A percentile compares a stretch with the other conserved stretches of the same genome.
Conservation (phyloP, 2,888 invertebrate genomes). For the Oegoconia quadripuncta region DNA sequence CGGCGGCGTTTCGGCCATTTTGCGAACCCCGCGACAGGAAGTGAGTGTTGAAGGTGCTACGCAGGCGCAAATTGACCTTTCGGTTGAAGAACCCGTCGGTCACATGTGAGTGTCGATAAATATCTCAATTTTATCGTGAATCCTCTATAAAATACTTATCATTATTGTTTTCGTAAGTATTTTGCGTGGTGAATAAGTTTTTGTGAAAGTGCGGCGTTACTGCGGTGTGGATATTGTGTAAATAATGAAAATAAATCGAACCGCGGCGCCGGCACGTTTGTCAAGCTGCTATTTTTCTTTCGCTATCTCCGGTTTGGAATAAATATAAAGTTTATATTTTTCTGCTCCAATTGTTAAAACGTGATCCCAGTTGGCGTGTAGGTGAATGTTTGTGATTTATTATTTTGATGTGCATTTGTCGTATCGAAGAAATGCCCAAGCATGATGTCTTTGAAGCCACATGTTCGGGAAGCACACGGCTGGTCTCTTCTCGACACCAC, state of each 20-base stretch:
- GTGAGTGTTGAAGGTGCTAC: constrained; percentile 80
- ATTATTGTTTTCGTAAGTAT: constrained; percentile 75
- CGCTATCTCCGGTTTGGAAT: constrained; percentile 40
- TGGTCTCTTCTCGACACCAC: constrained; percentile 34
- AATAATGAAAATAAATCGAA: constrained; percentile 53
- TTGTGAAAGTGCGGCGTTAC: constrained; percentile 52
- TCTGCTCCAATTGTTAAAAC: constrained; percentile 26
- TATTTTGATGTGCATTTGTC: constrained; percentile 40
- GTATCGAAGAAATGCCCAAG: constrained; percentile 45
- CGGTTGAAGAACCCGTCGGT: constrained; percentile 93
- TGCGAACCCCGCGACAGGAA: constrained; percentile 78
- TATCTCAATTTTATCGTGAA: constrained; percentile 75
- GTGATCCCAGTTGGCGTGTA: constrained; percentile 39
- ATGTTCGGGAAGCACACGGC: constrained; percentile 62
- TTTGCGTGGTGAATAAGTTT: constrained; percentile 64
- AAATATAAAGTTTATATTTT: constrained; percentile 44
- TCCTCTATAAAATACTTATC: constrained; percentile 59
- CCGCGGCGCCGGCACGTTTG: constrained; percentile 75
- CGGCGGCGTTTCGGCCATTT: constrained; percentile 56
- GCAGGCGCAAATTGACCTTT: constrained; percentile 87
- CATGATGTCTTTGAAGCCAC: constrained; percentile 70
- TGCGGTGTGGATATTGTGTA: constrained; percentile 66
- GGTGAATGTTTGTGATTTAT: constrained; percentile 40
- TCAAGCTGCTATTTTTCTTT: constrained; percentile 64
- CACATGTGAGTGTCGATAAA: constrained; percentile 91